Evolutionary conservation across 1,140 invertebrate genomes (phyloP), one percentile per base, ranked within the genome.

Genomic region (Cotesia typhae): DNA sequence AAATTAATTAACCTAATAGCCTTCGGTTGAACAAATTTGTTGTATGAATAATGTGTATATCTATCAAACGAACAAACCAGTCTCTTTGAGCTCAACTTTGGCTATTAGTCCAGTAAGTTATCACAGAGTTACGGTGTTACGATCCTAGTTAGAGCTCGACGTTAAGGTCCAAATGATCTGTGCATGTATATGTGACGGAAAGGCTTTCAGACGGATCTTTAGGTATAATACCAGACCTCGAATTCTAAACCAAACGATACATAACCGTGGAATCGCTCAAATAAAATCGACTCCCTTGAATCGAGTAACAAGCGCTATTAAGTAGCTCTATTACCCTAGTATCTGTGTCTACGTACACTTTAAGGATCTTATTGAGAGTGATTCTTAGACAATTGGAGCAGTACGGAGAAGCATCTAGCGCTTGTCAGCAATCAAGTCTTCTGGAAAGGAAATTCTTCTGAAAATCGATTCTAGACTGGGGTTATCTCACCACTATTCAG

Each of bases 301-400:
- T 51, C 38, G n/a, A 65, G 38, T 65, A 65, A 51, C 36, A 51
- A 20, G 28, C 14, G 20, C 4, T 4, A 47, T 3, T 12, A 10
- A 28, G 53, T 14, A 67, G 47, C 66, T 52, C 14, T 66, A 55
- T 17, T 55, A 55, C 41, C 20, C 35, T 59, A 59, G 20, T 59
- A 59, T 5, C 20, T 59, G 36, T 17, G 28, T 9, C 57, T 28
- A 28, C 3, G 28, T 28, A 28, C 28, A 3, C 2, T 28, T 47
- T 7, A 47, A 10, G 0, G 6, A 47, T 47, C 41, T 10, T 41
- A 47, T 59, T 35, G 17, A 7, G 20, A 59, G 17, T 17, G 9
- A 63, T 63, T 63, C 60, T 37, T 63, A 67, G 17, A 55, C 66
- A 67, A 67, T 67, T 55, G 10, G 66, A 51, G 36, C 51, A 67